These are phyloP conservation scores for Sebastes steindachneri DNA, from an alignment of 2,797 vertebrate species.

Conservation along the genomic window DNA sequence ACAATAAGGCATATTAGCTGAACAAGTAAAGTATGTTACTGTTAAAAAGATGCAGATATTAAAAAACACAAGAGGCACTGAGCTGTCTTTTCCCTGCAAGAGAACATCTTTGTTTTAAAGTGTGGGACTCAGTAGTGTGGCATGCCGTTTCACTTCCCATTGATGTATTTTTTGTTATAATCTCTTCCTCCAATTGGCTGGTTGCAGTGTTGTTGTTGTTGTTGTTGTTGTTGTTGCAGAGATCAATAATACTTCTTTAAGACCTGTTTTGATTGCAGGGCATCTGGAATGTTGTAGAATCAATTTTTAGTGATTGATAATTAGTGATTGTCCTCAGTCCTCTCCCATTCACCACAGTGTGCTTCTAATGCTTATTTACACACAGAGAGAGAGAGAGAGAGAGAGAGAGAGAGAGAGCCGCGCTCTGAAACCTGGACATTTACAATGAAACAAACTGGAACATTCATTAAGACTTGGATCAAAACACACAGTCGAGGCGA, in stretches of 20 bases:
- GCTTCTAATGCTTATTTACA: slow-evolving; percentile 43
- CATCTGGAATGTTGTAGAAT: slow-evolving; percentile 76
- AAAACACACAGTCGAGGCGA: slow-evolving; percentile 37
- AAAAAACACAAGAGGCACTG: slow-evolving; percentile 48
- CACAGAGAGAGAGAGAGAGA: background rate
- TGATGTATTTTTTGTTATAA: slow-evolving; percentile 1
- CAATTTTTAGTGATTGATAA: slow-evolving; percentile 42
- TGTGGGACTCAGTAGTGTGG: slow-evolving; percentile 53
- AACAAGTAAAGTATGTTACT: slow-evolving; percentile 18
- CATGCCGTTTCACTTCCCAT: slow-evolving; percentile 20
- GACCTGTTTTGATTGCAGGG: slow-evolving; percentile 28
- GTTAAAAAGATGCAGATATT: slow-evolving; percentile 54
- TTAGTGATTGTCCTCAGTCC: slow-evolving; percentile 68
- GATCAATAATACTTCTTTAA: slow-evolving; percentile 13
- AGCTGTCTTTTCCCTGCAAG: slow-evolving; percentile 14
- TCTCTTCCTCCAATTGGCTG: background rate
- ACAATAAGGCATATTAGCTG: slow-evolving; percentile 30
- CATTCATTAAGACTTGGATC: slow-evolving; percentile 75
- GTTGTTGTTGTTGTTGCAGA: background rate
- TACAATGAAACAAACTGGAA: slow-evolving; percentile 38
- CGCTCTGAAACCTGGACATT: slow-evolving; percentile 26
- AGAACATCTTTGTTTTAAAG: slow-evolving; percentile 7
- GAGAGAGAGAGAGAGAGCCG: background rate
- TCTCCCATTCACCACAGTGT: slow-evolving; percentile 8
- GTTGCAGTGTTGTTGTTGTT: background rate